Conservation (phyloP, 1,140 invertebrate genomes). For the Calosoma granatense region DNA sequence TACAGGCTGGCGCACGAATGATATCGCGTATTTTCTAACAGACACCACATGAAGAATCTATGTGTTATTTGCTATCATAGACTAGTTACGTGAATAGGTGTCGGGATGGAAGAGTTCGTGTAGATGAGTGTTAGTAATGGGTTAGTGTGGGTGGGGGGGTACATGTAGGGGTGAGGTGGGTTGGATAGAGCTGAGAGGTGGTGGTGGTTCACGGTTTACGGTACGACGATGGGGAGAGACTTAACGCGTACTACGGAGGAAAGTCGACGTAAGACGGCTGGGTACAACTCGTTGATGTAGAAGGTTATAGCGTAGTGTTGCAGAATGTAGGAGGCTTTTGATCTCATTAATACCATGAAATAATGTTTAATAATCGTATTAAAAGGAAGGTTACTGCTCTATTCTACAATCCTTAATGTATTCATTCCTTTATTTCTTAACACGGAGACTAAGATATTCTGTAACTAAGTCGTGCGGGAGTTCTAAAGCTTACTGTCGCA, state of each 20-base stretch:
- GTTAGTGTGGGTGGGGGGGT: neutral
- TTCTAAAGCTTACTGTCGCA: too few relatives aligned
- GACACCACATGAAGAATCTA: too few relatives aligned
- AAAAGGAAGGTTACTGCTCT: constrained; percentile 45
- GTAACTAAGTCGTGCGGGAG: neutral
- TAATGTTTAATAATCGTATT: constrained; percentile 54
- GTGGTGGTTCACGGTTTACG: neutral
- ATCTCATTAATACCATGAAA: constrained; percentile 52
- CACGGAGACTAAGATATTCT: constrained; percentile 19
- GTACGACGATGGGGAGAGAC: neutral
- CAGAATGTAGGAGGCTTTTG: constrained; percentile 42
- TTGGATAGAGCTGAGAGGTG: neutral
- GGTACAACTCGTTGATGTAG: neutral
- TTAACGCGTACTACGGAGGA: neutral
- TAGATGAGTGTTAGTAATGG: neutral
- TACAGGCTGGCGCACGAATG: too few relatives aligned
- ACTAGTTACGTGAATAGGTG: too few relatives aligned
- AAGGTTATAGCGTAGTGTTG: constrained; percentile 13
- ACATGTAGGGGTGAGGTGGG: neutral
- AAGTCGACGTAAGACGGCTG: constrained; percentile 1
- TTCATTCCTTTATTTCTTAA: constrained; percentile 34
- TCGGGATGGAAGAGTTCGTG: too few relatives aligned
- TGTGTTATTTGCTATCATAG: too few relatives aligned
- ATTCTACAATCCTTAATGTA: constrained; percentile 34
- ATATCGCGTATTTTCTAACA: too few relatives aligned